Base-by-base conservation (phyloP, 1,140 invertebrate genomes). In the Rhagoletis pomonella region DNA sequence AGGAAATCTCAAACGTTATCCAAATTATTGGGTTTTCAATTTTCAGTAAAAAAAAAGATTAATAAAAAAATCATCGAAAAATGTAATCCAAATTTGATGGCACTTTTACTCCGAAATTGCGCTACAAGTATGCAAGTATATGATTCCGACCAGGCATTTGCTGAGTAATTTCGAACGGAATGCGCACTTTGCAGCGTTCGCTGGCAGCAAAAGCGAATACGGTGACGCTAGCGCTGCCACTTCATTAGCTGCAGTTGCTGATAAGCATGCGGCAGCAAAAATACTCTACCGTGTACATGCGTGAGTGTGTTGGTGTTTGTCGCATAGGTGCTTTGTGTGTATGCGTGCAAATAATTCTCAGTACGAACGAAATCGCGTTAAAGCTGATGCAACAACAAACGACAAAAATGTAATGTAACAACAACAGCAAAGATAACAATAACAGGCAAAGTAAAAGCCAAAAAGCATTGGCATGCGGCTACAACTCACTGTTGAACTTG, bases 301-400 rank as follows among this genome's bases (percentile, higher is more conserved):
- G 73, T 81, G n/a, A 9, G 17, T 9, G 47, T 77, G 17, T 55
- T 14, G 1, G 10, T 77, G 69, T 17, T 1, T 50, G 73, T 58
- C 47, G 17, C 55, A 10, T 55, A 55, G 7, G 19, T 55, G 19
- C 55, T 9, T 14, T 81, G 44, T 47, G 6, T 29, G n/a, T 81
- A 55, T 81, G 47, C 47, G 73, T 81, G 73, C 73, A 55, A 55
- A 55, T 55, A 81, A 81, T 81, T 81, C 73, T 81, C 47, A 50
- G 47, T 62, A 62, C 60, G 0, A 62, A 62, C 60, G 0, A 62
- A 62, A 62, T 62, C 60, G 12, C n/a, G 4, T 14, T 81, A 81
- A 81, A 81, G 47, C 73, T 81, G 73, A 81, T 81, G 73, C 73
- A 81, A 81, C 73, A 81, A 81, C 44, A 55, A 29, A 44, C 73